Evolutionary conservation across 2,113 vertebrate genomes (phyloP).

Genomic region (Eleginops maclovinus): DNA sequence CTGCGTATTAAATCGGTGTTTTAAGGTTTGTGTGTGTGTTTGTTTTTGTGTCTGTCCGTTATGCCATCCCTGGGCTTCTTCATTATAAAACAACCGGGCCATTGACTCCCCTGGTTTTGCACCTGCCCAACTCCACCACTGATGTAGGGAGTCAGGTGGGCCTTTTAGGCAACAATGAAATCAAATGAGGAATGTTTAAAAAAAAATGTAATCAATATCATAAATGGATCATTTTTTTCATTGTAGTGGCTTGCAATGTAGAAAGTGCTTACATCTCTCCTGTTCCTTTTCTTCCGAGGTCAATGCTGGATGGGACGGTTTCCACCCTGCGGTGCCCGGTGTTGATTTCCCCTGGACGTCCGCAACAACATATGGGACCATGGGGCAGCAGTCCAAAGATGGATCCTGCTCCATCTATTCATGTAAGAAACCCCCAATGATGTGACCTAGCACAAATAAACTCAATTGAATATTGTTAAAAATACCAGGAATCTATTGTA

Average conservation of each 20-base stretch:
- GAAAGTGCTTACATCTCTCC: neutral
- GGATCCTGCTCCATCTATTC: conserved; percentile 37
- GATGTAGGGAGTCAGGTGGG: neutral
- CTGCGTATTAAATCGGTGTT: neutral
- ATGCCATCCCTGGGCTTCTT: conserved; percentile 12
- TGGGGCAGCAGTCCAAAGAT: conserved; percentile 76
- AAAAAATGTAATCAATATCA: neutral
- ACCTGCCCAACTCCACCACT: conserved; percentile 39
- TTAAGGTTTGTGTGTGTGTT: neutral
- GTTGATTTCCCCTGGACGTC: conserved; percentile 75
- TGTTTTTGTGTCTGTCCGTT: conserved; percentile 1
- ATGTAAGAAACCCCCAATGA: conserved; percentile 53
- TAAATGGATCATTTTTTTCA: neutral
- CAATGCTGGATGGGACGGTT: conserved; percentile 46
- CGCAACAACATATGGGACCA: conserved; percentile 78
- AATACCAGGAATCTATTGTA: neutral
- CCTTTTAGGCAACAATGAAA: conserved; percentile 2
- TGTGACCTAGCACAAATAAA: conserved; percentile 12
- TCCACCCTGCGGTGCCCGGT: conserved; percentile 53
- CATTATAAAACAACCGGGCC: conserved; percentile 27
- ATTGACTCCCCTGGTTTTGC: conserved; percentile 57
- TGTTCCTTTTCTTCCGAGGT: conserved; percentile 16
- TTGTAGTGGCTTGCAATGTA: neutral
- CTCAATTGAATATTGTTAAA: neutral
- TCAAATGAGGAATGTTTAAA: neutral